Evolutionary conservation across 2,888 invertebrate genomes (phyloP), one percentile per base, ranked within the genome.

Genomic region (Beris morrisii): DNA sequence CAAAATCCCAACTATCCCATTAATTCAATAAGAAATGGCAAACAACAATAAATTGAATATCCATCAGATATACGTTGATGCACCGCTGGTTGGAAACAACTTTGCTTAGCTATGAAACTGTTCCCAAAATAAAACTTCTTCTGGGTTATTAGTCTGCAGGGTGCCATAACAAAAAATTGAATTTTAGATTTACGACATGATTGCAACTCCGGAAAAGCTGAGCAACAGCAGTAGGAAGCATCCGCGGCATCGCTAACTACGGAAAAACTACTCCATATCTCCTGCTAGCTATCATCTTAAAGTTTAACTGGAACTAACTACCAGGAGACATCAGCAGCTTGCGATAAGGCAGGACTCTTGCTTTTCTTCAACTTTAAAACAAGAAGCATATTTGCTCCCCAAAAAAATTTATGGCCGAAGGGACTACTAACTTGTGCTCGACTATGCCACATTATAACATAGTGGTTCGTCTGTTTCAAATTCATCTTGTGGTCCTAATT

Each of bases 221-320:
- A 56, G 4, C 13, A 56, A 15, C 43, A 3, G 13, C 11, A 15
- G 38, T 43, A 43, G 13, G 13, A 38, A 38, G 15, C 28, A 56
- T 5, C 6, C 4, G 55, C 38, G 38, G 55, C 38, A 13, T 15
- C 38, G 43, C 38, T 56, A 43, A 43, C 38, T 56, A 43, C 12
- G 13, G 22, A 43, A 38, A 56, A 38, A 56, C 43, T 32, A 13
- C 55, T 38, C n/a, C 55, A 43, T 56, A 38, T 43, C 9, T 32
- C 43, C 13, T 38, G 11, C 9, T 56, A 11, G 32, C 54, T 31
- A 9, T 38, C 28, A 56, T 32, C 13, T 5, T 30, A 56, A 56
- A 56, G 55, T 56, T 56, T 56, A 13, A 38, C 38, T 56, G 43
- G 55, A 56, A 56, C 55, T 56, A 56, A 56, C 55, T 56, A 56